Evolutionary conservation across 2,888 invertebrate genomes (phyloP).

Genomic region (Rhyacophila evoluta): DNA sequence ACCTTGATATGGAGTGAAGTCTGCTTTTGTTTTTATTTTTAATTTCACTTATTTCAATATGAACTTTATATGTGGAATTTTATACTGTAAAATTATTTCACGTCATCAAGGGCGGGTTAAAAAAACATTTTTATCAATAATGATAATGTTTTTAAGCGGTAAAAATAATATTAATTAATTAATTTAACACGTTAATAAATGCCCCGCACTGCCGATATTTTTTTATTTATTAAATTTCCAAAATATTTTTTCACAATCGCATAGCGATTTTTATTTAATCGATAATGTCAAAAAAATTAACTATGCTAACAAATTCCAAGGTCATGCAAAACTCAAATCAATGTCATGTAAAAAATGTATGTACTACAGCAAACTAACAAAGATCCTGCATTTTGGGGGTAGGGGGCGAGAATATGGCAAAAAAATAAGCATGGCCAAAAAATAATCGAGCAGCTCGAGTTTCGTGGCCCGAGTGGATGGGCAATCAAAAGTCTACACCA

Average conservation of each 20-base stretch:
- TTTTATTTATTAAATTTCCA: slow-evolving; percentile 60
- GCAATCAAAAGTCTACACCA: background rate
- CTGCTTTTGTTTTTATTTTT: background rate
- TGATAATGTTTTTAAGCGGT: background rate
- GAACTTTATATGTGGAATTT: too few species aligned
- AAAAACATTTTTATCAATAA: background rate
- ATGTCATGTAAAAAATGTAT: slow-evolving; percentile 61
- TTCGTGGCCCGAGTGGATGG: slow-evolving; percentile 38
- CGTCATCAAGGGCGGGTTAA: background rate
- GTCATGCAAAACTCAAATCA: slow-evolving; percentile 69
- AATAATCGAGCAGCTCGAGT: slow-evolving; percentile 41
- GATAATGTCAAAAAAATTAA: slow-evolving; percentile 30
- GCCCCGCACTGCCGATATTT: slow-evolving; percentile 61
- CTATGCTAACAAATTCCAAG: slow-evolving; percentile 64
- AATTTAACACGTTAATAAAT: slow-evolving; percentile 61
- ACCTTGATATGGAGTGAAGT: slow-evolving; percentile 12
- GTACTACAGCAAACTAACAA: slow-evolving; percentile 61
- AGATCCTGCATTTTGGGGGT: slow-evolving; percentile 71
- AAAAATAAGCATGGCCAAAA: slow-evolving; percentile 49
- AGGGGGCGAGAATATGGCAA: slow-evolving; percentile 64
- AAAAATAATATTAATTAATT: background rate
- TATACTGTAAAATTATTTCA: too few species aligned
- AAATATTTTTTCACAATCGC: background rate
- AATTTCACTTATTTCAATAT: background rate
- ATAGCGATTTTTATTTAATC: slow-evolving; percentile 2